Evolutionary conservation across 2,797 vertebrate species (phyloP), one percentile per base, ranked within the genome.

Genomic region (Malacoctenus gilli): DNA sequence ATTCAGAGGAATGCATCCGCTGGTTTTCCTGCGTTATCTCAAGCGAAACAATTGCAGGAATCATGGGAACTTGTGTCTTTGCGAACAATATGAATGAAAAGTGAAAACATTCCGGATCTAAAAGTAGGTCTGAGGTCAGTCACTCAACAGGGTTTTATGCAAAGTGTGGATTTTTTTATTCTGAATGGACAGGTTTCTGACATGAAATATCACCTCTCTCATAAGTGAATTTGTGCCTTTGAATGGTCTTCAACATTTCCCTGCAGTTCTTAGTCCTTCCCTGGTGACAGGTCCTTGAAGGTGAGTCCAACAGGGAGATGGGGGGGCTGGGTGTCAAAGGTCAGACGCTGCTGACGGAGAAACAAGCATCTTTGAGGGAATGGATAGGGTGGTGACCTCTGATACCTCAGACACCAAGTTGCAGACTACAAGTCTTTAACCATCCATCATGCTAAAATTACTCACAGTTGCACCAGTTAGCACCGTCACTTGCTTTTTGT

Each of bases 1-100:
- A 77, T 75, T 77, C 42, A 72, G 64, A 57, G 48, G 60, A 81
- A 63, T 77, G 72, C 65, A 69, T 61, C 55, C 67, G 58, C 35
- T 67, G 40, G 3, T 13, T 72, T 76, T 85, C 82, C 82, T 75
- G 68, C 78, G 74, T 83, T 89, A 87, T 89, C 86, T 83, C 53
- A 12, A 5, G 8, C 44, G 23, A 61, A 85, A 90, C 87, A 87
- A 89, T 88, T 41, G 56, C 85, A 89, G 83, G 87, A 88, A 89
- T 80, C 16, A 21, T 39, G 8, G 62, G 57, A 43, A 48, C 37
- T 13, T 74, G 75, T 69, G 56, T 56, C 56, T 75, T 5, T 43
- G 48, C 62, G 75, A 59, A 61, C 35, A 38, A 48, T 47, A 46
- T 72, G 56, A 85, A 67, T 68, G 57, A 72, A 83, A 88, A 80